These are phyloP conservation scores for Acrocephalus kingi DNA, from an alignment of 2,113 vertebrate species.

Conservation along the genomic window DNA sequence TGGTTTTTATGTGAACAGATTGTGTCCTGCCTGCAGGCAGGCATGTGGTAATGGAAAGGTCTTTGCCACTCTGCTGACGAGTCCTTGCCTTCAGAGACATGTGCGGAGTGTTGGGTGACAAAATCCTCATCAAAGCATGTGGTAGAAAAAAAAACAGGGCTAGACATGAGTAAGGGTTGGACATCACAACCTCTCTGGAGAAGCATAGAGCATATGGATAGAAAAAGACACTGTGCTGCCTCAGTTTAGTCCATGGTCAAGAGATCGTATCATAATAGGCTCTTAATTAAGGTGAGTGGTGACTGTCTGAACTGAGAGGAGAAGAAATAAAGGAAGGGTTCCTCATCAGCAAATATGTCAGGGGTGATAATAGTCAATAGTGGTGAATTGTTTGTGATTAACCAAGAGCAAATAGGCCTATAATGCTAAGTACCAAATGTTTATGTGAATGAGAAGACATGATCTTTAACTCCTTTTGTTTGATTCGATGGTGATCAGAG, in stretches of 20 bases:
- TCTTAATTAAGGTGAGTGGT: not conserved
- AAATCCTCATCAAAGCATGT: not conserved
- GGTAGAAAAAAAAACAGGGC: not conserved
- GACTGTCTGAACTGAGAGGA: not conserved
- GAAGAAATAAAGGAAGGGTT: not conserved
- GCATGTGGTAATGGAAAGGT: not conserved
- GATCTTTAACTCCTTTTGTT: not conserved
- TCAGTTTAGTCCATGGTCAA: not conserved
- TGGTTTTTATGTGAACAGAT: not conserved
- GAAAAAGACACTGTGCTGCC: not conserved
- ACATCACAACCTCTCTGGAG: not conserved
- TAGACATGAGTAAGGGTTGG: not conserved
- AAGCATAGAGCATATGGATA: not conserved
- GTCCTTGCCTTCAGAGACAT: not conserved
- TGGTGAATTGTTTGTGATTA: not conserved
- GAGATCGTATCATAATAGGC: not conserved
- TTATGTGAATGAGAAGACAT: not conserved
- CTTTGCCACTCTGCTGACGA: not conserved
- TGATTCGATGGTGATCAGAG: not conserved
- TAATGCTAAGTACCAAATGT: not conserved
- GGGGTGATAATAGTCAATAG: not conserved
- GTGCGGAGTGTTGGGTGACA: not conserved
- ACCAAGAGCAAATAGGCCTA: not conserved
- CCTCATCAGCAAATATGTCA: not conserved
- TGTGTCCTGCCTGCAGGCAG: not conserved